Percentiles rank a stretch among this genome's conserved stretches.
These are phyloP conservation scores for Octomys mimax DNA, from an alignment of 2,797 vertebrate genomes.

Conservation along the genomic window DNA sequence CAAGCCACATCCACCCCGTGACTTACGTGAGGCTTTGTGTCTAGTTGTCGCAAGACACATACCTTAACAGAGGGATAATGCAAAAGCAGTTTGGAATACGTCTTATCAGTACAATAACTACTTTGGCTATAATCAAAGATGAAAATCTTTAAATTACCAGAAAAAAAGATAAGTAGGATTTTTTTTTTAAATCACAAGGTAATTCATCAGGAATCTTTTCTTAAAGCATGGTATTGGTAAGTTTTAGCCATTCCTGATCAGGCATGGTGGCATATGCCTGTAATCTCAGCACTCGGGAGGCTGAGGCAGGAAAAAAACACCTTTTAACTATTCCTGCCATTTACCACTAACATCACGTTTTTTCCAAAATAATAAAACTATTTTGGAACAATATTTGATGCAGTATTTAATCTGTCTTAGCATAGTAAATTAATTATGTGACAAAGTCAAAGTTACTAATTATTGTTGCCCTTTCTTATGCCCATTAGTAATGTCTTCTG, in stretches of 20 bases:
- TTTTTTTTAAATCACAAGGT: not conserved
- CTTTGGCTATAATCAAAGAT: slow-evolving; percentile 1
- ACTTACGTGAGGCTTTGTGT: too few relatives aligned
- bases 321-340: slow-evolving; percentile 17
- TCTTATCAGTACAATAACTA: not conserved
- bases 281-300: too few relatives aligned
- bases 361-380: slow-evolving; percentile 7
- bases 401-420: slow-evolving; percentile 1
- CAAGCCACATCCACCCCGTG: too few relatives aligned
- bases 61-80: not conserved
- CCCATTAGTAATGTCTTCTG: not conserved
- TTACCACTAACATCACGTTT: not conserved
- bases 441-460: not conserved
- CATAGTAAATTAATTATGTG: not conserved
- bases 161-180: not conserved
- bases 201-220: not conserved
- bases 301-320: too few relatives aligned
- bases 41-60: too few relatives aligned
- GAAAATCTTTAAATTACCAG: slow-evolving; percentile 25
- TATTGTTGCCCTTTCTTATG: not conserved
- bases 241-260: slow-evolving; percentile 13
- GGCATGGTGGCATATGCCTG: too few relatives aligned
- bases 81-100: not conserved
- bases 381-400: not conserved
- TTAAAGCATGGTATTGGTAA: not conserved